These are phyloP conservation scores for Hydrochoerus hydrochaeris DNA, from an alignment of 2,113 vertebrate species.

Conservation along the genomic window DNA sequence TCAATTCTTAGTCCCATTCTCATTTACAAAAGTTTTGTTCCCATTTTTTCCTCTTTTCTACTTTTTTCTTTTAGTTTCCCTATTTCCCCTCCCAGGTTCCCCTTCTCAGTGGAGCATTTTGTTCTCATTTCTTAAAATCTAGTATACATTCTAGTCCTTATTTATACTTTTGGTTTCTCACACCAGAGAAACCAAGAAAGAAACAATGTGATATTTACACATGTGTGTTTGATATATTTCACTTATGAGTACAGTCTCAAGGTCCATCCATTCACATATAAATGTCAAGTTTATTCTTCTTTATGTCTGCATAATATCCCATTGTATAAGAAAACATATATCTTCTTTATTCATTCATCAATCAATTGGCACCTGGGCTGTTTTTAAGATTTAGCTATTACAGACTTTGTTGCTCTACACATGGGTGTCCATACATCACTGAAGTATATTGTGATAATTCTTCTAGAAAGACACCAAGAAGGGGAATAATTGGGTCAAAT, in stretches of 20 bases:
- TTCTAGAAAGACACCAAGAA: not conserved
- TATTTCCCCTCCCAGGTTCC: not conserved
- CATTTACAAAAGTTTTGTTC: not conserved
- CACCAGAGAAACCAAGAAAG: not conserved
- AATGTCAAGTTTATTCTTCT: not conserved
- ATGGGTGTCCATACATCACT: not conserved
- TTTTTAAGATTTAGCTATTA: not conserved
- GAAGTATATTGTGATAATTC: not conserved
- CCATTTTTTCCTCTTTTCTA: not conserved
- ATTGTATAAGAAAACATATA: not conserved
- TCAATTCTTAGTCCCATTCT: not conserved
- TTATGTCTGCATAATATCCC: not conserved
- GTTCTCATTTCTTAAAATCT: not conserved
- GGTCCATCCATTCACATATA: not conserved
- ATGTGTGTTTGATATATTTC: not conserved
- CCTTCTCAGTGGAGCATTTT: not conserved
- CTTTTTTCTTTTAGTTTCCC: not conserved
- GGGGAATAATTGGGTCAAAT: not conserved
- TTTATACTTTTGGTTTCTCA: not conserved
- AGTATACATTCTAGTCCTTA: not conserved
- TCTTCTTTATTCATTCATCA: not conserved
- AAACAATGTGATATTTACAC: not conserved
- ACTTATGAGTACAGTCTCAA: not conserved
- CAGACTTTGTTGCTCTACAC: not conserved
- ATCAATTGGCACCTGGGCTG: not conserved